These are phyloP conservation scores for Eriocheir sinensis DNA, from an alignment of 1,140 invertebrate genomes.

Conservation along the genomic window DNA sequence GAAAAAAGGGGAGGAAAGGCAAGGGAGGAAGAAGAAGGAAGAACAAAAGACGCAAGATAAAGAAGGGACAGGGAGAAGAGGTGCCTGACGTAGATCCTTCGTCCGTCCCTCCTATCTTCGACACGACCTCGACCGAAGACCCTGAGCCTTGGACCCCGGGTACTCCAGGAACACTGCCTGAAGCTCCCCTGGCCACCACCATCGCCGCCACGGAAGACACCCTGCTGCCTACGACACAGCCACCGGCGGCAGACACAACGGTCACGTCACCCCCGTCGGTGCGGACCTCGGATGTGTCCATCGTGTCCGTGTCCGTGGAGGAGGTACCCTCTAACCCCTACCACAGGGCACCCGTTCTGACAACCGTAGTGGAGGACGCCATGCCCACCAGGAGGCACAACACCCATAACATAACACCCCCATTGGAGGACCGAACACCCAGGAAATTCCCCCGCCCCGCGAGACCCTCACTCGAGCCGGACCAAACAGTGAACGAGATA, in stretches of 20 bases:
- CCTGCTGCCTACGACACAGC: not conserved
- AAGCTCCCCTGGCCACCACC: not conserved
- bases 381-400: not conserved
- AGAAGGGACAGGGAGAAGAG: not conserved
- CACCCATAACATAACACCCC: not conserved
- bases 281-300: conserved; percentile 31
- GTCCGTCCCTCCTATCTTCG: too few relatives aligned
- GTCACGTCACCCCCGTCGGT: not conserved
- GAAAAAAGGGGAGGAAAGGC: conserved; percentile 15
- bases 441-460: not conserved
- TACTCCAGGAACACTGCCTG: not conserved
- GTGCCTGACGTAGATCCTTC: not conserved
- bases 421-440: not conserved
- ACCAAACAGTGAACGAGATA: conserved; percentile 38
- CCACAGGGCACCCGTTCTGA: not conserved
- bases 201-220: not conserved
- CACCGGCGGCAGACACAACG: not conserved
- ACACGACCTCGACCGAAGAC: too few relatives aligned
- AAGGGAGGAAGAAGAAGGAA: not conserved
- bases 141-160: not conserved
- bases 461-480: not conserved
- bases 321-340: not conserved
- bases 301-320: not conserved
- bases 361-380: not conserved
- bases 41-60: not conserved